phyloP scores from a whole-genome alignment of 2,797 vertebrate species.

The Otolemur crassicaudatus region DNA sequence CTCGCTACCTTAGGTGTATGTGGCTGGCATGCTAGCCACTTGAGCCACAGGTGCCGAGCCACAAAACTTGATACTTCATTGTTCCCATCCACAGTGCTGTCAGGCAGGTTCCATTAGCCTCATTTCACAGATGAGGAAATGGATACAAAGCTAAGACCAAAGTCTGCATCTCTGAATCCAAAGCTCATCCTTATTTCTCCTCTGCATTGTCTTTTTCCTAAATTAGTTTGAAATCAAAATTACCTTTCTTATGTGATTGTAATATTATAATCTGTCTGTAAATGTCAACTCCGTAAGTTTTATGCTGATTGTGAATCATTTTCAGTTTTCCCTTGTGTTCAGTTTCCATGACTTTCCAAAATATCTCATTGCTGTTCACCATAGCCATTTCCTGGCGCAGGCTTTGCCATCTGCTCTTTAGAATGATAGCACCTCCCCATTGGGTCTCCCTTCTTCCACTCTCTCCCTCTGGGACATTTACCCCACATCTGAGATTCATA shows the following conservation, averaged over 20 bases:
- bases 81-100: accelerated
- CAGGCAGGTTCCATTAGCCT: accelerated
- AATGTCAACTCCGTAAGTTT: background rate
- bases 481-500: background rate
- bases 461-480: background rate
- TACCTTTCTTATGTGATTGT: background rate
- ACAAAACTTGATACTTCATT: accelerated
- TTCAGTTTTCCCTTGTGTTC: background rate
- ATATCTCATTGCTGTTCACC: background rate
- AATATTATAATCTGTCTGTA: background rate
- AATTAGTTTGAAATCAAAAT: background rate
- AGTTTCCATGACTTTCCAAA: background rate
- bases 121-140: background rate
- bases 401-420: background rate
- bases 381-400: background rate
- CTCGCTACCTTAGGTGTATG: no score
- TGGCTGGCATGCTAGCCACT: no score
- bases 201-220: background rate
- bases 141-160: no score
- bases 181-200: background rate
- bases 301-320: background rate
- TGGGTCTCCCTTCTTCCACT: background rate
- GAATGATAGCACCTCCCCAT: background rate
- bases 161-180: background rate
- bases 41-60: no score